Percentiles rank a stretch among this genome's conserved stretches.
Conservation (phyloP, 2,797 vertebrate genomes). For the Adelosebastes latens region DNA sequence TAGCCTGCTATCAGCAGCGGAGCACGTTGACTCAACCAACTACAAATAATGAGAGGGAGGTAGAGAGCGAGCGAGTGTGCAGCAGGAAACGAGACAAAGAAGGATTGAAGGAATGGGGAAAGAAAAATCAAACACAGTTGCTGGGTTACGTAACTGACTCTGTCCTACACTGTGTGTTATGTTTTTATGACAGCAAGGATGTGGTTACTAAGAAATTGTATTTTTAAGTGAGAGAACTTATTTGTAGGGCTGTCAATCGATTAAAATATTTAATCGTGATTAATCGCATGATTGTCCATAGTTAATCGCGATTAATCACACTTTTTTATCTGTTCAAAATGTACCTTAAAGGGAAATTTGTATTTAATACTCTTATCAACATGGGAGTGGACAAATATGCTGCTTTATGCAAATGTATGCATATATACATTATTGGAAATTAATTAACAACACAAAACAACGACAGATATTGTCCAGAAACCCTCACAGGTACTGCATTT, state of each 20-base stretch:
- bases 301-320: too few relatives aligned
- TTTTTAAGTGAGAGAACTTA: background rate
- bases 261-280: too few relatives aligned
- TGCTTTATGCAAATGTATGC: too few relatives aligned
- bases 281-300: too few relatives aligned
- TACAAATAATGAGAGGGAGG: constrained; percentile 8
- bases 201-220: background rate
- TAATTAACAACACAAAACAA: too few relatives aligned
- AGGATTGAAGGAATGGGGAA: background rate
- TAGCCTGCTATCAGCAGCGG: constrained; percentile 6
- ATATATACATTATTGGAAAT: too few relatives aligned
- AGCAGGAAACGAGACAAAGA: background rate
- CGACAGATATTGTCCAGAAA: too few relatives aligned
- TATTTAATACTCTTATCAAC: too few relatives aligned
- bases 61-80: background rate
- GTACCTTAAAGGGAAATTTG: too few relatives aligned
- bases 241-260: background rate
- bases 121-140: background rate
- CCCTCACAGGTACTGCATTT: too few relatives aligned
- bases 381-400: too few relatives aligned
- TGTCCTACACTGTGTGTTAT: background rate
- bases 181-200: background rate
- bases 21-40: constrained; percentile 8
- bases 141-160: background rate
- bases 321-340: too few relatives aligned